These are phyloP conservation scores for Crotalus horridus DNA, from an alignment of 2,113 vertebrate genomes.

Conservation along the genomic window DNA sequence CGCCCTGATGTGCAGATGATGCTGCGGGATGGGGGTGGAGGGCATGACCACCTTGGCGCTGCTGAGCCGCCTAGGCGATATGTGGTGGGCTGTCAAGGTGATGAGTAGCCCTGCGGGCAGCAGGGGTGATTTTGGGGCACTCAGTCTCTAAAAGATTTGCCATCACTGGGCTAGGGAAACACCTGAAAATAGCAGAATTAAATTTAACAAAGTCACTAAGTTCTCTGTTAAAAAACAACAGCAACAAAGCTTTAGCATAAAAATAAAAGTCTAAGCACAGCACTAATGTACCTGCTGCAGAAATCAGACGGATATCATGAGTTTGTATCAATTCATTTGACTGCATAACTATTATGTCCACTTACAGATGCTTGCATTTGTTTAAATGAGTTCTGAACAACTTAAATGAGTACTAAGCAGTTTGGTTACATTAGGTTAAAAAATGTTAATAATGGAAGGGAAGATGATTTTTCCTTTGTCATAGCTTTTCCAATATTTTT, in stretches of 20 bases:
- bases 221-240: background rate
- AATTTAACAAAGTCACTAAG: background rate
- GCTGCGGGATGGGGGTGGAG: no score
- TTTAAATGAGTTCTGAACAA: slow-evolving; percentile 60
- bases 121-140: no score
- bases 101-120: no score
- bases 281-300: slow-evolving; percentile 57
- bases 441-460: slow-evolving; percentile 50
- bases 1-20: no score
- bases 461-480: background rate
- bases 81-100: no score
- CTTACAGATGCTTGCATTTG: slow-evolving; percentile 70
- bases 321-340: slow-evolving; percentile 61
- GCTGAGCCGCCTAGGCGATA: no score
- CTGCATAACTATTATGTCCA: slow-evolving; percentile 73
- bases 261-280: slow-evolving; percentile 46
- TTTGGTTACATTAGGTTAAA: slow-evolving; percentile 60
- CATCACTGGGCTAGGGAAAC: background rate
- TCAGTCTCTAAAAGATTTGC: no score
- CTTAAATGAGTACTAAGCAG: slow-evolving; percentile 43
- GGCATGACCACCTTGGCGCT: no score
- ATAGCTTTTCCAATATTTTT: background rate
- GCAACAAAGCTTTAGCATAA: slow-evolving; percentile 5
- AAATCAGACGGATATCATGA: slow-evolving; percentile 57
- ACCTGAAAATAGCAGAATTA: background rate